phyloP scores from a whole-genome alignment of 2,888 invertebrate genomes.

The Scaptomyza cyrtandrae region DNA sequence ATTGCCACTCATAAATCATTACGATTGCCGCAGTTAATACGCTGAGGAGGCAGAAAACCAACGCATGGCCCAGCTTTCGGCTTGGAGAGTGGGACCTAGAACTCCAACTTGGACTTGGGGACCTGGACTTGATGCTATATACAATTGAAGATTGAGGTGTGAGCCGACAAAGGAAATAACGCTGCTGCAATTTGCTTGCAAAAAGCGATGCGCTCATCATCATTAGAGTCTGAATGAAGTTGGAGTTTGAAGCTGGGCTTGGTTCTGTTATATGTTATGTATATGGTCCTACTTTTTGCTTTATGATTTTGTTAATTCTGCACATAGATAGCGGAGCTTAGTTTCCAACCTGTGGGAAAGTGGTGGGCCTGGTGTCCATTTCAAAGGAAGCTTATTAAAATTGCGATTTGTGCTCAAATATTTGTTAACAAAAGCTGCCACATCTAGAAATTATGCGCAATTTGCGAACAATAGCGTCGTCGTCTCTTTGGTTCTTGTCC shows the following conservation, averaged over 20 bases:
- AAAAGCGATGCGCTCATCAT: slow-evolving; percentile 81
- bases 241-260: slow-evolving; percentile 8
- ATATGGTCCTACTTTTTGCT: slow-evolving; percentile 68
- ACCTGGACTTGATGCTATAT: slow-evolving; percentile 20
- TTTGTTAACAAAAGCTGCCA: slow-evolving; percentile 43
- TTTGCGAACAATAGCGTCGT: slow-evolving; percentile 71
- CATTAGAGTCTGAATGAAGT: slow-evolving; percentile 61
- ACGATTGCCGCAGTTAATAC: slow-evolving; percentile 53
- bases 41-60: slow-evolving; percentile 20
- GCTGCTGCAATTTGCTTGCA: slow-evolving; percentile 77
- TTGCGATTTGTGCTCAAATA: slow-evolving; percentile 60
- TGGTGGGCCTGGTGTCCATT: slow-evolving; percentile 29
- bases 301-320: slow-evolving; percentile 78
- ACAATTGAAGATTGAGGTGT: slow-evolving; percentile 72
- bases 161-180: slow-evolving; percentile 79
- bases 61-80: slow-evolving; percentile 38
- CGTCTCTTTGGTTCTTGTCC: slow-evolving; percentile 16
- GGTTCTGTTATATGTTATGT: slow-evolving; percentile 39
- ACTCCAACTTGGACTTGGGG: slow-evolving; percentile 3
- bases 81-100: slow-evolving; percentile 5
- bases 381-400: slow-evolving; percentile 69
- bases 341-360: slow-evolving; percentile 53
- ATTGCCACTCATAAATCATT: slow-evolving; percentile 79
- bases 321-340: slow-evolving; percentile 23
- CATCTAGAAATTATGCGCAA: slow-evolving; percentile 71